Conservation (phyloP, 1,140 invertebrate genomes). For the Macrotrachela quadricornifera region DNA sequence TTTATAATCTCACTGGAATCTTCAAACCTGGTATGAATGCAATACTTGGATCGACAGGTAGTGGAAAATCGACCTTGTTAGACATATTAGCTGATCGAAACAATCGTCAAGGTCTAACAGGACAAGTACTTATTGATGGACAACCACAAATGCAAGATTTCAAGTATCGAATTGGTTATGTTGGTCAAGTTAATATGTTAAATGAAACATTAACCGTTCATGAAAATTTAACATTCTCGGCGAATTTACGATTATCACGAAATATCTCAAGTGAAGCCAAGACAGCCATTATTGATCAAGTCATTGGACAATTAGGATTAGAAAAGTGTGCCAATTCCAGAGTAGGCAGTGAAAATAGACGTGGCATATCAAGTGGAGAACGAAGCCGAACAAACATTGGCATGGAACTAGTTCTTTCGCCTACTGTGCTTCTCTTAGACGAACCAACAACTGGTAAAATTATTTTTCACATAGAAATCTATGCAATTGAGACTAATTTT, state of each 20-base stretch:
- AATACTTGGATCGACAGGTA: constrained; percentile 27
- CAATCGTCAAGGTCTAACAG: constrained; percentile 17
- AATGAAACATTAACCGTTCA: constrained; percentile 11
- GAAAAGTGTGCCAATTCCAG: constrained; percentile 21
- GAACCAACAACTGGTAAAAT: constrained; percentile 31
- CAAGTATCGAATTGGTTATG: constrained; percentile 29
- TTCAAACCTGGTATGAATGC: constrained; percentile 29
- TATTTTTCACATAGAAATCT: too few species aligned
- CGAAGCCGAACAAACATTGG: constrained; percentile 27
- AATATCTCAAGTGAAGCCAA: constrained; percentile 12
- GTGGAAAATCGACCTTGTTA: constrained; percentile 30
- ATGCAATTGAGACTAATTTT: too few species aligned
- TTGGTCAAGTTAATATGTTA: constrained; percentile 20
- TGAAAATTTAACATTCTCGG: constrained; percentile 27
- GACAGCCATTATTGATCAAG: constrained; percentile 15
- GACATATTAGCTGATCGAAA: constrained; percentile 29
- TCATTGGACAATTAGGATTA: constrained; percentile 21
- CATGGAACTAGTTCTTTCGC: constrained; percentile 29
- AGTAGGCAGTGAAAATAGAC: constrained; percentile 26
- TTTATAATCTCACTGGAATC: constrained; percentile 15
- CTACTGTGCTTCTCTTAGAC: constrained; percentile 26
- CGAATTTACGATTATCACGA: constrained; percentile 17
- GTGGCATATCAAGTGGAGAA: constrained; percentile 29
- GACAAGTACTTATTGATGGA: constrained; percentile 24
- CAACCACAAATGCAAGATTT: constrained; percentile 23